phyloP scores from a whole-genome alignment of 2,797 vertebrate genomes.

The Glossophaga mutica region DNA sequence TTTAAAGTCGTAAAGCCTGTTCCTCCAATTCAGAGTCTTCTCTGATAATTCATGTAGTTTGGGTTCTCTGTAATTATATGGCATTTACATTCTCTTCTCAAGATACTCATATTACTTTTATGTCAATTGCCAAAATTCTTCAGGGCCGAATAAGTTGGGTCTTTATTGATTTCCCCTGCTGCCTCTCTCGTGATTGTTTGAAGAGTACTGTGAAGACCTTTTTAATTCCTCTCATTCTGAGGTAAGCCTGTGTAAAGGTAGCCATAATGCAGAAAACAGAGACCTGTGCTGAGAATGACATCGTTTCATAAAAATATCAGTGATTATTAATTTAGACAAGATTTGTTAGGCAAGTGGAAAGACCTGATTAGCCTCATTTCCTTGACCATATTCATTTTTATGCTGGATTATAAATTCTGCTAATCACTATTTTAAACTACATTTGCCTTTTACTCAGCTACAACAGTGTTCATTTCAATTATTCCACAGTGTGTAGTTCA shows the following conservation, averaged over 20 bases:
- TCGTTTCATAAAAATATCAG: constrained; percentile 75
- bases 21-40: constrained; percentile 19
- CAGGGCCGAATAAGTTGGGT: constrained; percentile 3
- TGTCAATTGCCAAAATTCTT: constrained; percentile 46
- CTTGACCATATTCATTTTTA: constrained; percentile 59
- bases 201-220: not conserved
- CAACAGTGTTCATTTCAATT: constrained; percentile 71
- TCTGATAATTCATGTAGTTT: constrained; percentile 20
- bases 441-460: constrained; percentile 59
- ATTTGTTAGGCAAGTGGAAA: constrained; percentile 74
- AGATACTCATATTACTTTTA: not conserved
- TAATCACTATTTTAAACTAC: constrained; percentile 77
- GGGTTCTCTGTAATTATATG: constrained; percentile 31
- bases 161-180: constrained; percentile 26
- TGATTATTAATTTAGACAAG: constrained; percentile 75
- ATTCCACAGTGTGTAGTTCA: no score
- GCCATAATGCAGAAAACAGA: constrained; percentile 45
- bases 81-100: constrained; percentile 38
- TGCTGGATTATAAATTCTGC: constrained; percentile 69
- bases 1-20: constrained; percentile 16
- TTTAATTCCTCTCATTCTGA: constrained; percentile 41
- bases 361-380: constrained; percentile 75
- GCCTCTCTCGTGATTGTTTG: not conserved
- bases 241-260: constrained; percentile 30
- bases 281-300: constrained; percentile 54